phyloP scores from a whole-genome alignment of 2,888 invertebrate genomes.

The Rhingia campestris region DNA sequence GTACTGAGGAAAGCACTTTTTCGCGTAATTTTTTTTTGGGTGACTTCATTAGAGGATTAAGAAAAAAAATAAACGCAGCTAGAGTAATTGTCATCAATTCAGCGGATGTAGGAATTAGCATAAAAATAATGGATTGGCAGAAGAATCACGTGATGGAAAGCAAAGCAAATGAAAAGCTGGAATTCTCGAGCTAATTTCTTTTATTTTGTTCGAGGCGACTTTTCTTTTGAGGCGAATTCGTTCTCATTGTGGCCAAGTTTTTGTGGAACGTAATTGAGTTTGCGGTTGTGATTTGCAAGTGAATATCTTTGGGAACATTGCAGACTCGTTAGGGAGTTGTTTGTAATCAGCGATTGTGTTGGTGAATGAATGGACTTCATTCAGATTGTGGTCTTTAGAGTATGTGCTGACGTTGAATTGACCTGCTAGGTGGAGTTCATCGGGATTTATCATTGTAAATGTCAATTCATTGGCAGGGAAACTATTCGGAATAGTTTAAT shows the following conservation, averaged over 20 bases:
- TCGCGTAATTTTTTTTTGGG: conserved; percentile 28
- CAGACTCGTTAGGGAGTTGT: conserved; percentile 29
- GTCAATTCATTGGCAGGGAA: too few species aligned
- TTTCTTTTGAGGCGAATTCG: conserved; percentile 8
- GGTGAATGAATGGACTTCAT: too few species aligned
- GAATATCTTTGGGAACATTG: conserved; percentile 11
- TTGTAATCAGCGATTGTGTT: conserved; percentile 7
- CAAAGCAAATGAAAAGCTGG: conserved; percentile 12
- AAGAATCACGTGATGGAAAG: conserved; percentile 29
- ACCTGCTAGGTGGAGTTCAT: too few species aligned
- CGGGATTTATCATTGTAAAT: too few species aligned
- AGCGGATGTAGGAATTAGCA: conserved; percentile 62
- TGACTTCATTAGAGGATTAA: conserved; percentile 57
- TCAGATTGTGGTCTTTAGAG: too few species aligned
- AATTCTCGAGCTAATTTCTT: conserved; percentile 32
- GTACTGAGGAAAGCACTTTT: conserved; percentile 67
- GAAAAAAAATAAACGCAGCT: conserved; percentile 30
- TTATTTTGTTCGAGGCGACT: background rate
- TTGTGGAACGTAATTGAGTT: conserved; percentile 29
- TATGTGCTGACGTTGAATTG: too few species aligned
- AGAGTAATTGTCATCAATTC: conserved; percentile 48
- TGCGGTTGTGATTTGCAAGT: conserved; percentile 21
- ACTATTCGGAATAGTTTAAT: too few species aligned
- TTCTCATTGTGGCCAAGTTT: conserved; percentile 12
- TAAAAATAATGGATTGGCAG: conserved; percentile 56